These are phyloP conservation scores for Hippoglossus stenolepis DNA, from an alignment of 2,113 vertebrate genomes.

Conservation along the genomic window DNA sequence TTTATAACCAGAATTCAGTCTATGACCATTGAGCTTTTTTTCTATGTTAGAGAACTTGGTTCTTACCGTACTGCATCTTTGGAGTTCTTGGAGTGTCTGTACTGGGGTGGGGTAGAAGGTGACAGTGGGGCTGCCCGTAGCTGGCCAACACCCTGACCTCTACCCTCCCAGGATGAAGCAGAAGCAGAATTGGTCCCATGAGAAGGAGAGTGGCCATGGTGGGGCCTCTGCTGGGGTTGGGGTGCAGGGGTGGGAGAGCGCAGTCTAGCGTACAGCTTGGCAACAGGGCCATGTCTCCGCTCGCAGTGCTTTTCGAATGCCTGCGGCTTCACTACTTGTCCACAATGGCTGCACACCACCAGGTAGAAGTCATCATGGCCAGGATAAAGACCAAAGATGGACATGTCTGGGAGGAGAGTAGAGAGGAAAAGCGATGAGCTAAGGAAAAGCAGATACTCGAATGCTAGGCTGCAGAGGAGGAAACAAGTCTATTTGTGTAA, in stretches of 20 bases:
- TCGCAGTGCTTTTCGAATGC: conserved; percentile 97
- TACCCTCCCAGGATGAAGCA: conserved; percentile 74
- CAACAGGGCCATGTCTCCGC: conserved; percentile 89
- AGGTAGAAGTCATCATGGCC: conserved; percentile 95
- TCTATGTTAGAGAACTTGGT: not conserved
- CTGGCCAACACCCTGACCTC: conserved; percentile 70
- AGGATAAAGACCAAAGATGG: conserved; percentile 94
- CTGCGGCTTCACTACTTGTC: conserved; percentile 96
- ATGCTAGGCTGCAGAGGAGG: not conserved
- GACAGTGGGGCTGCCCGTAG: conserved; percentile 82
- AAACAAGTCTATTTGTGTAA: not conserved
- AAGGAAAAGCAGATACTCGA: not conserved
- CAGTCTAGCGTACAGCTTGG: conserved; percentile 87
- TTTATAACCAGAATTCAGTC: not conserved
- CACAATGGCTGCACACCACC: conserved; percentile 95
- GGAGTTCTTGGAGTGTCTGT: conserved; percentile 84
- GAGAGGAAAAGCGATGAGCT: not conserved
- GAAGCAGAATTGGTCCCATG: conserved; percentile 69
- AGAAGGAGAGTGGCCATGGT: conserved; percentile 84
- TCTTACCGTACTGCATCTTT: conserved; percentile 90
- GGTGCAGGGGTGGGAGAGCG: conserved; percentile 79
- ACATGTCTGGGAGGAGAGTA: conserved; percentile 87
- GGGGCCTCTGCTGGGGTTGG: conserved; percentile 85
- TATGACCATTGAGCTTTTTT: not conserved
- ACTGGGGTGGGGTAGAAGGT: conserved; percentile 80